Base-by-base conservation (phyloP, 2,888 invertebrate species). In the Trissolcus brochymenae region DNA sequence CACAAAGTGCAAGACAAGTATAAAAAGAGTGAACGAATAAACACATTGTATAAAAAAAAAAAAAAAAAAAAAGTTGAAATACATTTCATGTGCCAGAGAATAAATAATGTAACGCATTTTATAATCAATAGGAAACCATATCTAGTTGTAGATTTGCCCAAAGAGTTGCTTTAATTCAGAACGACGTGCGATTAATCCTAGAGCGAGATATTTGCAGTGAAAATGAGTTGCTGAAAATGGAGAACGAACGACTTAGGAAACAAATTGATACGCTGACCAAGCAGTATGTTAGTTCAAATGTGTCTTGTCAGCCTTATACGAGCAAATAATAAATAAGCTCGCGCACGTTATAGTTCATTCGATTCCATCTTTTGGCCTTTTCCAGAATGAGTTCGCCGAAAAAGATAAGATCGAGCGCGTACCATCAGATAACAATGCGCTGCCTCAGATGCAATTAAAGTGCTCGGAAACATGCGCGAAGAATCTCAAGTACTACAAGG, bases 101-200 rank as follows among this genome's bases (percentile, higher is more conserved):
- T 62, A 59, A 78, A 74, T 71, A 65, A 60, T 57, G 14, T 19
- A 53, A 41, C 49, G 82, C 67, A 70, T 81, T 79, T 81, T 66
- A 54, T 66, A 60, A 79, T 80, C 67, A 54, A 55, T 79, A 91
- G 91, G 91, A 91, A 87, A 90, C 91, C 3, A 82, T 91, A 78
- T 90, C 91, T 35, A 91, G 91, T 29, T 91, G 91, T 80, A 89
- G 90, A 84, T 92, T 91, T 81, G 90, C 91, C 2, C 91, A 91
- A 80, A 86, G 91, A 77, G 91, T 91, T 2, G 90, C 91, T 2
- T 81, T 90, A 50, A 88, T 91, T 14, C 89, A 83, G 61, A 90
- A 91, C 72, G 90, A 91, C 61, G 89, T 90, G 6, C 85, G 85
- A 17, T 83, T 90, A 53, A 90, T 90, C 75, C 87, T 90, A 77